Conservation (phyloP, 2,797 vertebrate species). For the Anomalospiza imberbis region DNA sequence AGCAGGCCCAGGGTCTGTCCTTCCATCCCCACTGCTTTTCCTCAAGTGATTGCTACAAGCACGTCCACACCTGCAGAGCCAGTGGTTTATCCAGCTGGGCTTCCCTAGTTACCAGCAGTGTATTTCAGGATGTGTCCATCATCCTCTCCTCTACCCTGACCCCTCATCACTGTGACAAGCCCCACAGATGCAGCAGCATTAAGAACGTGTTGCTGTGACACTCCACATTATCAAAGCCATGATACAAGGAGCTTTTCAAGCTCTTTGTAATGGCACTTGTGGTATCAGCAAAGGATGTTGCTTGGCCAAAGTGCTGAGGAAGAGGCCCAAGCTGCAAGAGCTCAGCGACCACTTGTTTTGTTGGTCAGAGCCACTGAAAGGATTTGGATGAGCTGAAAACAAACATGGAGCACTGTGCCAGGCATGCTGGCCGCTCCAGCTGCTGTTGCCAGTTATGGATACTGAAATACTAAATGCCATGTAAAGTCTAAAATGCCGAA, state of each 20-base stretch:
- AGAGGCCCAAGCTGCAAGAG: background rate
- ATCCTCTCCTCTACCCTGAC: accelerated
- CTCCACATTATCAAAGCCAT: background rate
- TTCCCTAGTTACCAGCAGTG: background rate
- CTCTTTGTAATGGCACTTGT: background rate
- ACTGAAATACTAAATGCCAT: background rate
- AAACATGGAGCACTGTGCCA: background rate
- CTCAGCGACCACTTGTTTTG: background rate
- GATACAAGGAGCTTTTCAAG: background rate
- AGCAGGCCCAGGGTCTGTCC: background rate
- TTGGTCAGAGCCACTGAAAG: background rate
- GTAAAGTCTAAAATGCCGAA: background rate
- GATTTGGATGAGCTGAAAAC: background rate
- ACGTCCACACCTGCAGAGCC: background rate
- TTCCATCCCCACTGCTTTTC: background rate
- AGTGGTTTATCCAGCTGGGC: background rate
- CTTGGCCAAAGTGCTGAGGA: background rate
- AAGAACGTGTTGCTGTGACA: background rate
- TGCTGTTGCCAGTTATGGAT: accelerated
- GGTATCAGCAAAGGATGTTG: background rate
- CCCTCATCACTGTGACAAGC: accelerated
- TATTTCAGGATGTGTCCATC: background rate
- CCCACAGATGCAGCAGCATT: accelerated
- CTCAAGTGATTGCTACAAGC: background rate
- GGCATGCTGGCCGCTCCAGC: background rate